These are phyloP conservation scores for Eclectus roratus DNA, from an alignment of 2,113 vertebrate species.

Conservation along the genomic window DNA sequence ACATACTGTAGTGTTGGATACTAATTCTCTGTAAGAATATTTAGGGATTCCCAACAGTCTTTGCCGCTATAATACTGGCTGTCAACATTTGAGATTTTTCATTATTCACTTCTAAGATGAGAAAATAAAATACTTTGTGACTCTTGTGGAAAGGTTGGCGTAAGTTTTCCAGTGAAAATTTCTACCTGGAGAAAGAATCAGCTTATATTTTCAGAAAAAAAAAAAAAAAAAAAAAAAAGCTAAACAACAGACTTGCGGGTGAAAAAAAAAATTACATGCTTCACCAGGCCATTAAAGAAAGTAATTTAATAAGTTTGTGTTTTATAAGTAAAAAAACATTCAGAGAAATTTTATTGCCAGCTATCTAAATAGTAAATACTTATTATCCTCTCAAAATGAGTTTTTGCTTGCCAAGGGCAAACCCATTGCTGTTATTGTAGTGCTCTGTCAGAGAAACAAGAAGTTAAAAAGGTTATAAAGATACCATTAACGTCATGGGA, in stretches of 20 bases:
- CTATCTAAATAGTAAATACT: slow-evolving; percentile 87
- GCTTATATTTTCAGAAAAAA: background rate
- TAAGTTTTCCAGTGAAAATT: background rate
- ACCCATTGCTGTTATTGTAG: slow-evolving; percentile 70
- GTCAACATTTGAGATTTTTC: background rate
- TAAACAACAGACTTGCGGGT: slow-evolving; percentile 54
- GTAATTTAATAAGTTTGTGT: slow-evolving; percentile 87
- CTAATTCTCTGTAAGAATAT: background rate
- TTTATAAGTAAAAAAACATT: slow-evolving; percentile 83
- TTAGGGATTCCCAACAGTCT: background rate
- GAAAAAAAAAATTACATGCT: slow-evolving; percentile 74
- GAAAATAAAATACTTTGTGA: background rate
- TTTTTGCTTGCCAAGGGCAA: slow-evolving; percentile 83
- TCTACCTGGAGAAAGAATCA: background rate
- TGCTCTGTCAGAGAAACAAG: slow-evolving; percentile 78
- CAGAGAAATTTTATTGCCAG: slow-evolving; percentile 82
- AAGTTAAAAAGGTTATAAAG: slow-evolving; percentile 84
- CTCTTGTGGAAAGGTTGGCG: background rate
- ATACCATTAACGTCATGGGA: slow-evolving; percentile 78
- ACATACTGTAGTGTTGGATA: rapidly evolving
- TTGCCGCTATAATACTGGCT: background rate
- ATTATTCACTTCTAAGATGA: background rate
- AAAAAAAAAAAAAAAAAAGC: background rate
- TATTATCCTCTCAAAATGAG: slow-evolving; percentile 82
- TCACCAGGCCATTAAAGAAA: slow-evolving; percentile 87